phyloP scores from a whole-genome alignment of 2,797 vertebrate species.

The Periophthalmus magnuspinnatus region DNA sequence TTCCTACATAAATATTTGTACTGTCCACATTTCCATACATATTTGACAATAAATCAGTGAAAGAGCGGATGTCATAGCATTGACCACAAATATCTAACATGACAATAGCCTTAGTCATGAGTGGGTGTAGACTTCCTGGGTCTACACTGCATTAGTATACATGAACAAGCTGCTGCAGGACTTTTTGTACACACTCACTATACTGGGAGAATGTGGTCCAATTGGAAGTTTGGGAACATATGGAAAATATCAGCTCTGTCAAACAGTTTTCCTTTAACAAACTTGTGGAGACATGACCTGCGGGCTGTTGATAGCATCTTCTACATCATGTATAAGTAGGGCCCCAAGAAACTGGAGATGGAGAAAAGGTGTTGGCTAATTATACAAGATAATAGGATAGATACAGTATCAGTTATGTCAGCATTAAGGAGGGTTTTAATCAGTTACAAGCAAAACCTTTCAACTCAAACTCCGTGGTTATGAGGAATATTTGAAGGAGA shows the following conservation, averaged over 20 bases:
- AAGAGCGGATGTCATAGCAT: background rate
- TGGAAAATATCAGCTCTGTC: constrained; percentile 4
- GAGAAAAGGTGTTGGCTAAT: constrained; percentile 15
- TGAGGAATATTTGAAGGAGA: background rate
- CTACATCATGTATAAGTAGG: background rate
- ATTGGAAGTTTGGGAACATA: constrained; percentile 5
- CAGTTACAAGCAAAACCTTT: background rate
- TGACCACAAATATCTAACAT: constrained; percentile 2
- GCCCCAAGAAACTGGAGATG: constrained; percentile 13
- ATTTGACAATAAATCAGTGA: background rate
- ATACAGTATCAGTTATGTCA: background rate
- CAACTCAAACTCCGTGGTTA: background rate
- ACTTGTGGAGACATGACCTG: background rate
- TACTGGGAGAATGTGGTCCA: background rate
- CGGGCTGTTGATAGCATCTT: background rate
- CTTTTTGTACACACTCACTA: background rate
- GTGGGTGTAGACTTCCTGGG: background rate
- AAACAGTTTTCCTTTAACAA: constrained; percentile 10
- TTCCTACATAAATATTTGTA: background rate
- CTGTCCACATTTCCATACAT: background rate
- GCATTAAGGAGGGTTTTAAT: background rate
- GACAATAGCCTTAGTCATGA: constrained; percentile 3
- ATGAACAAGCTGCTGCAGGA: constrained; percentile 3
- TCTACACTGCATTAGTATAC: background rate
- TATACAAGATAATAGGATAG: background rate